Evolutionary conservation across 2,797 vertebrate genomes (phyloP), one percentile per base, ranked within the genome.

Genomic region (Macropodus opercularis): DNA sequence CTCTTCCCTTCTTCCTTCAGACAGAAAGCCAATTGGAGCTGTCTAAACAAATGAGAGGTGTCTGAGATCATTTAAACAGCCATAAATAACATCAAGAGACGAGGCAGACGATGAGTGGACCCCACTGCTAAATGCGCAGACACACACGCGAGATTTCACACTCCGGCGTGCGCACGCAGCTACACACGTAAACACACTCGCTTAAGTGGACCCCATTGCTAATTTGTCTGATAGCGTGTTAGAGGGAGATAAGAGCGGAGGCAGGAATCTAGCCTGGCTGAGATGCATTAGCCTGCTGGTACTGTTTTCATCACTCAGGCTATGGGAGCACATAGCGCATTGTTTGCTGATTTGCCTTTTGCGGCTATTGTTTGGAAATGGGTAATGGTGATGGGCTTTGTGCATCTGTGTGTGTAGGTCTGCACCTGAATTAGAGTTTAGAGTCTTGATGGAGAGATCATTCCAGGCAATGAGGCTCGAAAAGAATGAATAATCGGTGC

Each of bases 11-110:
- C 67, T 72, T 51, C 23, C 75, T 43, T 63, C 36, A 59, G 86
- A 88, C 82, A 84, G 78, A 86, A 86, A 89, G 75, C 81, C 83
- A 87, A 86, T 91, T 78, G 69, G 69, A 79, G 65, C 75, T 79
- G 86, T 89, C 85, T 68, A 83, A 88, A 88, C 83, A 88, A 88
- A 91, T 87, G 81, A 90, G 84, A 80, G 85, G 83, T 87, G 86
- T 84, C 83, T 76, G 79, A 72, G 75, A 87, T 87, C 83, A 85
- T 87, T 89, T 88, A 87, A 86, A 87, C 67, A 83, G 50, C 86
- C 79, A 89, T 87, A 87, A 90, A 90, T 91, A 88, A 90, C 84
- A 87, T 81, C 73, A 72, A 57, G 83, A 72, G 76, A 73, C 75
- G 53, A 80, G 75, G 78, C 71, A 70, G 64, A 72, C 72, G 55